Base-by-base conservation (phyloP, 2,888 invertebrate genomes). In the Cataglyphis cursor region DNA sequence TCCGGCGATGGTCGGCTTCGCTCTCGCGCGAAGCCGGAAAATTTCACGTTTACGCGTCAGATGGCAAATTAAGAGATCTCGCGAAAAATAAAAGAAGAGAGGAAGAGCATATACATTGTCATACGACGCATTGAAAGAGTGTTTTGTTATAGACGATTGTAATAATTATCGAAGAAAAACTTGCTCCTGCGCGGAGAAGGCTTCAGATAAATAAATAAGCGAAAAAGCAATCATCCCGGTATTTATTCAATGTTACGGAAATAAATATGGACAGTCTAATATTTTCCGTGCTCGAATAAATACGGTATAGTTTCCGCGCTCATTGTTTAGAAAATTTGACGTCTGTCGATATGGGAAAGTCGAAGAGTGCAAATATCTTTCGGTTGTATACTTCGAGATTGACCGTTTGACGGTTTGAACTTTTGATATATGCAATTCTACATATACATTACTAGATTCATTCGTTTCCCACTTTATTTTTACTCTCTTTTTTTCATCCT, bases 21-120 rank as follows among this genome's bases (percentile, higher is more conserved):
- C 85, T 80, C 81, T 73, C 73, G 83, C 80, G 76, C 84, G 66
- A 88, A 68, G 61, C 41, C 18, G 51, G 24, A 38, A 64, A 38
- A 24, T 9, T 48, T 48, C 35, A 1, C 10, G 24, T 35, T 54
- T 9, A 35, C 66, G 24, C n/a, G 28, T 75, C 24, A 41, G 54
- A 5, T 38, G n/a, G 35, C n/a, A 66, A 57, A 57, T 57, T 41
- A 57, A 15, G 21, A 68, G 9, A 41, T 76, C 38, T 76, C 24
- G n/a, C 8, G 1, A 65, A 6, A 6, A 9, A 75, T n/a, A 41
- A 24, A 44, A 15, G 15, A 12, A 41, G 18, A 44, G 3, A 12
- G 1, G 41, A 18, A 38, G 9, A 5, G 44, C 0, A 24, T 15
- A 15, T 1, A 6, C 15, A 9, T 15, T 61, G 9, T 12, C 21